Base-by-base conservation (phyloP, 2,888 invertebrate genomes). In the Monochamus alternatus region DNA sequence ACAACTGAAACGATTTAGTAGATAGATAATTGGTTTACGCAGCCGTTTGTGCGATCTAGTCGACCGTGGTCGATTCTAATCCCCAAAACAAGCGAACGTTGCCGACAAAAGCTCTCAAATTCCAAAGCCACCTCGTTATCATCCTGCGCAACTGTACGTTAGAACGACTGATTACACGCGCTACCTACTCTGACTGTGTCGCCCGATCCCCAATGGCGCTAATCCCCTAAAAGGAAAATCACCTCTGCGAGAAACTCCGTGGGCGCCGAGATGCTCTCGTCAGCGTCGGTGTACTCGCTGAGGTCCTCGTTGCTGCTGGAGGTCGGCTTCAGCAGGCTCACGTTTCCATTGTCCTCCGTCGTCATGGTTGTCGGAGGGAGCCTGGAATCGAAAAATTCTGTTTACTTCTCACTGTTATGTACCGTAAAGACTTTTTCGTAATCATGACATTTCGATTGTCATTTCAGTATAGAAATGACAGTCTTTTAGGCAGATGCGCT, bases 161-260 rank as follows among this genome's bases (percentile, higher is more conserved):
- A 47, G 12, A 47, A 9, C 38, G 38, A 38, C 22, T 12, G 58
- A 44, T 44, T 69, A 32, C 31, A 47, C 31, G 14, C 64, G 64
- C 44, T 51, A 65, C 47, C 64, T 51, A 65, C 30, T 22, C 5
- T 22, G 22, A 22, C 22, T 31, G 8, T 31, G 44, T 44, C 64
- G 38, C 38, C 62, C 9, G 38, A n/a, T 62, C 62, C 62, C 30
- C 58, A 14, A 58, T 8, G 58, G 22, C 12, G 30, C 22, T 7
- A 58, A 58, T 14, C 30, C 47, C 47, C 47, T 47, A 47, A 12
- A 12, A 66, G 14, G 44, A 63, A 63, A 71, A 66, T 88, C 85
- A 94, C 94, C 92, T 95, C 95, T 65, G 94, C 94, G 59, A 95
- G 90, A 87, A 93, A 93, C 88, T 95, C 95, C 77, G 94, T 94